These are phyloP conservation scores for Lordiphosa fenestrarum DNA, from an alignment of 2,888 invertebrate species.

Conservation along the genomic window DNA sequence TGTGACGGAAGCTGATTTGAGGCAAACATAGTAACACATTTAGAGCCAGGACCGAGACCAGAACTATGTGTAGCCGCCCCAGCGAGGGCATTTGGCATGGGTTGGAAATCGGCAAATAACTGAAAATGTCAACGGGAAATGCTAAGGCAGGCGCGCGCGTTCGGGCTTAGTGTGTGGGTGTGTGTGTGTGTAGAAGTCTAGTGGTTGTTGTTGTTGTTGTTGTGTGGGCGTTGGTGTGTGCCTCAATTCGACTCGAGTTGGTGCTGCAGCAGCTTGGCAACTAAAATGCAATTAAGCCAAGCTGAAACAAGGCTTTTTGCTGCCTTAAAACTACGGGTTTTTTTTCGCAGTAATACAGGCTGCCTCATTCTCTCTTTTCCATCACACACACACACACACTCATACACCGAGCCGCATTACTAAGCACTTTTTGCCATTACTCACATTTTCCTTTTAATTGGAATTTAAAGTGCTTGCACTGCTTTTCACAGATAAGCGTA, in stretches of 20 bases:
- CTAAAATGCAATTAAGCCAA: conserved; percentile 74
- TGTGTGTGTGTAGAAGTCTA: conserved; percentile 26
- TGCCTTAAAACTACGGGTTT: conserved; percentile 44
- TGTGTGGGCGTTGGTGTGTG: conserved; percentile 29
- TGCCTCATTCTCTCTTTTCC: conserved; percentile 3
- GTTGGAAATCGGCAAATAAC: conserved; percentile 72
- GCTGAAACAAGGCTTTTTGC: conserved; percentile 70
- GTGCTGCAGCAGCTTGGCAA: conserved; percentile 54
- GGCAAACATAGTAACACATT: conserved; percentile 73
- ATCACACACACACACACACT: conserved; percentile 5
- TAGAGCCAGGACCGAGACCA: conserved; percentile 34
- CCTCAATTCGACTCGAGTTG: conserved; percentile 42
- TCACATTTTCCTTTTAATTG: conserved; percentile 78
- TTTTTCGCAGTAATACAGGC: conserved; percentile 38
- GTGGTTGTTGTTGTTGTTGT: conserved; percentile 45
- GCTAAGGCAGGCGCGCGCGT: conserved; percentile 56
- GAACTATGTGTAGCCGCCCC: conserved; percentile 44
- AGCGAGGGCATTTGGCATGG: conserved; percentile 57
- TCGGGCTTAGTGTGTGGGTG: conserved; percentile 48
- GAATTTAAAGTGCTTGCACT: conserved; percentile 72
- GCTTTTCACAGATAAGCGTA: not conserved
- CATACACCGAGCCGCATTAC: conserved; percentile 33
- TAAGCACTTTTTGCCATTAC: conserved; percentile 76
- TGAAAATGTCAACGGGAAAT: conserved; percentile 70
- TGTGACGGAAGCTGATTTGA: conserved; percentile 74